phyloP scores from a whole-genome alignment of 2,113 vertebrate genomes.

The Melozone crissalis region DNA sequence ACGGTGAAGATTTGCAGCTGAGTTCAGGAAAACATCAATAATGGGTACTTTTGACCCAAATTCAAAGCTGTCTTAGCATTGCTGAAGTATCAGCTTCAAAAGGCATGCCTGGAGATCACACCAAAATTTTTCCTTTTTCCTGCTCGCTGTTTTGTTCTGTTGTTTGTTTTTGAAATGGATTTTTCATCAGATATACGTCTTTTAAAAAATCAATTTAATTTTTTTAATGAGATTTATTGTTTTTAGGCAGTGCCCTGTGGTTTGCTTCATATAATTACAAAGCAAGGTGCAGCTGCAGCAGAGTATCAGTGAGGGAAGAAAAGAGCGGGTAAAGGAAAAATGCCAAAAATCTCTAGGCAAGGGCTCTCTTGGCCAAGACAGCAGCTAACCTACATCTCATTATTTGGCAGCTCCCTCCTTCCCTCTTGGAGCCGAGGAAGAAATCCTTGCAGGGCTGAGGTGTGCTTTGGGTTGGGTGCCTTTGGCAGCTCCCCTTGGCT shows the following conservation, averaged over 20 bases:
- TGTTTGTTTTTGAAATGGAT: not conserved
- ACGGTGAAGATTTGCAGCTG: not conserved
- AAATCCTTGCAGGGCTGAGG: not conserved
- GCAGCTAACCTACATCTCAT: accelerated
- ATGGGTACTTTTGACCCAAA: not conserved
- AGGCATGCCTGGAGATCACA: not conserved
- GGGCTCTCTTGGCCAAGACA: not conserved
- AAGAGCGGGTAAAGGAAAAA: not conserved
- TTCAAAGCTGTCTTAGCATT: not conserved
- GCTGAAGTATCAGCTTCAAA: not conserved
- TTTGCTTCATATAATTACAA: not conserved
- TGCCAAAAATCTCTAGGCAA: not conserved
- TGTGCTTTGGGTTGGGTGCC: accelerated
- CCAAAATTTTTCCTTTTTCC: not conserved
- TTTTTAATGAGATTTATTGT: not conserved
- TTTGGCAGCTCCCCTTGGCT: not conserved
- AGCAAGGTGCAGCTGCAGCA: not conserved
- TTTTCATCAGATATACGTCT: not conserved
- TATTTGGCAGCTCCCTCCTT: not conserved
- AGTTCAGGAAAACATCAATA: not conserved
- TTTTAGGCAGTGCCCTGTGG: not conserved
- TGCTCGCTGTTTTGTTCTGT: not conserved
- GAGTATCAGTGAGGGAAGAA: not conserved
- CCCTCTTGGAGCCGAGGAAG: not conserved
- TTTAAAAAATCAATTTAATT: not conserved